Conservation (phyloP, 2,888 invertebrate species). For the Panorpa germanica region DNA sequence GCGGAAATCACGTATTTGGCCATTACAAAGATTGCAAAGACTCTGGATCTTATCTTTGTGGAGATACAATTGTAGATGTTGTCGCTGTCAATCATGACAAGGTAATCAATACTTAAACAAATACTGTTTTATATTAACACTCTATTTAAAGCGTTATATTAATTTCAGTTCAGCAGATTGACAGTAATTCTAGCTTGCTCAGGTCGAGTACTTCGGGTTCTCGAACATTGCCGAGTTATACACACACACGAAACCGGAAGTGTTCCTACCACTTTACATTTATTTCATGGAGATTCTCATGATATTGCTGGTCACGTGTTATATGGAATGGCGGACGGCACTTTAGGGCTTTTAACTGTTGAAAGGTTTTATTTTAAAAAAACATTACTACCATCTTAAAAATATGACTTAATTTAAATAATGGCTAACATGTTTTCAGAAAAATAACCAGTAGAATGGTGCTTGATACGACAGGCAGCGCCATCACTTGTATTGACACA, state of each 20-base stretch:
- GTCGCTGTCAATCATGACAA: conserved; percentile 39
- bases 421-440: too few relatives aligned
- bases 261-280: conserved; percentile 38
- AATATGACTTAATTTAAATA: too few relatives aligned
- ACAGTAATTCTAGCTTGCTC: conserved; percentile 63
- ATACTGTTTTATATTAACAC: conserved; percentile 1
- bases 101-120: conserved; percentile 12
- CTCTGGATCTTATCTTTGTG: conserved; percentile 68
- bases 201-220: conserved; percentile 56
- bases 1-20: conserved; percentile 66
- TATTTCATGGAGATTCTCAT: too few relatives aligned
- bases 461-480: conserved; percentile 16
- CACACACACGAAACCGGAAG: conserved; percentile 30
- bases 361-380: too few relatives aligned
- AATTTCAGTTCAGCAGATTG: conserved; percentile 35
- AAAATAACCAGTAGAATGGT: too few relatives aligned
- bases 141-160: conserved; percentile 6
- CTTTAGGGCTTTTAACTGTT: too few relatives aligned
- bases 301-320: too few relatives aligned
- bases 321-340: too few relatives aligned
- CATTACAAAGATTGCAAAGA: conserved; percentile 84
- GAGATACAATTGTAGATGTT: conserved; percentile 76
- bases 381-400: too few relatives aligned
- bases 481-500: conserved; percentile 45
- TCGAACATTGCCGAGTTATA: conserved; percentile 53